Evolutionary conservation across 2,888 invertebrate species (phyloP).

Genomic region (Saturnia japonica): DNA sequence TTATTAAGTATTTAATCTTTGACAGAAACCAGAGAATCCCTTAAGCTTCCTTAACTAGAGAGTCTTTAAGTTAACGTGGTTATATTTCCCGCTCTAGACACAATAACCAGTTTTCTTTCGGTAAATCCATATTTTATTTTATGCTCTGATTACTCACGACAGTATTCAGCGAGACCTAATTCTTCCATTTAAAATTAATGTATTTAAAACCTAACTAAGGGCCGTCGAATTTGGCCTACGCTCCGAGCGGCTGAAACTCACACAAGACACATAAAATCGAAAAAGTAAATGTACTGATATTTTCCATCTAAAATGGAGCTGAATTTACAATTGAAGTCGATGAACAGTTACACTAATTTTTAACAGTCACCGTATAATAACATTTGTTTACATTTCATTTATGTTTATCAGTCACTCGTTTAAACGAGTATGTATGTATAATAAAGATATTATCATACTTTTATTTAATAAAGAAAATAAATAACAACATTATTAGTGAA

Average conservation of each 20-base stretch:
- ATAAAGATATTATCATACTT: constrained; percentile 1
- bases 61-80: no score
- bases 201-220: no score
- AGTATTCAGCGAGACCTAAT: no score
- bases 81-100: no score
- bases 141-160: no score
- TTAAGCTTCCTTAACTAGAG: no score
- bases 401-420: background rate
- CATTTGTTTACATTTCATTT: background rate
- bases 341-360: background rate
- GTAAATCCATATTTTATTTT: no score
- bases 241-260: background rate
- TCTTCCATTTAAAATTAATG: no score
- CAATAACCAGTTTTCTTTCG: no score
- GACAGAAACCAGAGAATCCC: no score
- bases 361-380: background rate
- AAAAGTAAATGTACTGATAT: background rate
- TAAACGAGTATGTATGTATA: background rate
- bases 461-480: background rate
- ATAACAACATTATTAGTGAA: background rate
- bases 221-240: no score
- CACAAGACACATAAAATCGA: background rate
- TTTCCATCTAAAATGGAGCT: background rate
- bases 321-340: background rate
- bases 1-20: no score